Percentiles rank a stretch among this genome's conserved stretches.
Evolutionary conservation across 2,888 invertebrate genomes (phyloP).

Genomic region (Ormia ochracea): DNA sequence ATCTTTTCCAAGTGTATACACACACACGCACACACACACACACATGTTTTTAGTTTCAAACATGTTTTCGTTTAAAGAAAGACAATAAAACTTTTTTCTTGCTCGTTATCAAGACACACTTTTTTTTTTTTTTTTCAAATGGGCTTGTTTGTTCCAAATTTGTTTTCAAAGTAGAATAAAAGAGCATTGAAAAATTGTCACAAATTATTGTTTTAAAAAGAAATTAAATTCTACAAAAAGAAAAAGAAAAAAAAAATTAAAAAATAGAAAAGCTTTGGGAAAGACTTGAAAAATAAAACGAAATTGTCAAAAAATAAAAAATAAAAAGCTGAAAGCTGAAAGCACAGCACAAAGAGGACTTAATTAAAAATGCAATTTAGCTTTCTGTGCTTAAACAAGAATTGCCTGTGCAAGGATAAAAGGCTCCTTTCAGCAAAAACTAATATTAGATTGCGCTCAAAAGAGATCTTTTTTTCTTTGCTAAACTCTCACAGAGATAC

Average conservation of each 20-base stretch:
- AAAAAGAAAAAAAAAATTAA: neutral
- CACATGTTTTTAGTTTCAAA: slow-evolving; percentile 9
- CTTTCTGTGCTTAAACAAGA: too few species aligned
- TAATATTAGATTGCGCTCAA: too few species aligned
- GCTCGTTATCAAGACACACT: slow-evolving; percentile 1
- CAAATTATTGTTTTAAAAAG: neutral
- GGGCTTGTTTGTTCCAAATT: neutral
- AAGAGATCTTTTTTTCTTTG: neutral
- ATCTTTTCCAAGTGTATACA: neutral
- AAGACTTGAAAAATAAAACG: neutral
- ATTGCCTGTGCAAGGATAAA: too few species aligned
- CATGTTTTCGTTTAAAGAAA: slow-evolving; percentile 41
- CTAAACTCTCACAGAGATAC: neutral
- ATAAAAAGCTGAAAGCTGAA: too few species aligned
- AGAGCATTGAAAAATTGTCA: neutral
- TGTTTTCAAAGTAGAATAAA: neutral
- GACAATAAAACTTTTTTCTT: slow-evolving; percentile 14
- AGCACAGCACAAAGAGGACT: too few species aligned
- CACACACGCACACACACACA: neutral
- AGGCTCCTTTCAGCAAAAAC: too few species aligned
- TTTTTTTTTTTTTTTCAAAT: neutral
- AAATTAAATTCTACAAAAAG: neutral
- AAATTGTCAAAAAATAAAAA: too few species aligned
- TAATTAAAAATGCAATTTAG: too few species aligned
- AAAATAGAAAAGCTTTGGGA: neutral